Conservation (phyloP, 2,888 invertebrate genomes). For the Acronicta leporina region DNA sequence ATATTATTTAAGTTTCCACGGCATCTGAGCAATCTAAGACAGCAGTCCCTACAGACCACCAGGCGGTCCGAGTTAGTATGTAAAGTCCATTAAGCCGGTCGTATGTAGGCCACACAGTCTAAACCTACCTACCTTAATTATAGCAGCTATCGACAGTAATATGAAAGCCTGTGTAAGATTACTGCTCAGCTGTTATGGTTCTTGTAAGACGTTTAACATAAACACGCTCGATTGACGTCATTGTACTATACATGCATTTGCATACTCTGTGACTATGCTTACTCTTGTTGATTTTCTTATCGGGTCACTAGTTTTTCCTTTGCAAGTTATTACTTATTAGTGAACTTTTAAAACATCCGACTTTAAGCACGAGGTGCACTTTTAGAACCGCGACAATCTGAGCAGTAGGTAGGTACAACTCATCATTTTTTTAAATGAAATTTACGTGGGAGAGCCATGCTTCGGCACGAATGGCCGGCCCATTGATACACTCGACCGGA, state of each 20-base stretch:
- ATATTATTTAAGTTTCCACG: neutral
- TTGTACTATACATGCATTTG: neutral
- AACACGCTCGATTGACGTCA: conserved; percentile 9
- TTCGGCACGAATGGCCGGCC: too few species aligned
- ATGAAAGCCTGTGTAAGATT: conserved; percentile 24
- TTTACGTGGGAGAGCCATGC: too few species aligned
- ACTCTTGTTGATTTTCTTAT: neutral
- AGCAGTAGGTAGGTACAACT: too few species aligned
- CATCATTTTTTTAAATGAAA: too few species aligned
- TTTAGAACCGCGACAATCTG: too few species aligned
- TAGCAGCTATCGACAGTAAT: conserved; percentile 33
- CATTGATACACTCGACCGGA: too few species aligned
- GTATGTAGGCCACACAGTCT: conserved; percentile 17
- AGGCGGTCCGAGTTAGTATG: conserved; percentile 2
- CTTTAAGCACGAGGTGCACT: too few species aligned
- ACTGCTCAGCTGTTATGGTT: conserved; percentile 5
- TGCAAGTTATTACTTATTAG: too few species aligned
- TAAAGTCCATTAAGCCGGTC: conserved; percentile 6
- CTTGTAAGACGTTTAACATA: conserved; percentile 14
- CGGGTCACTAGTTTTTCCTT: neutral
- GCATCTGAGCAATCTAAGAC: too few species aligned
- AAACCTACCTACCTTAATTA: conserved; percentile 25
- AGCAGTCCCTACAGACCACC: neutral
- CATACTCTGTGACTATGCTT: too few species aligned
- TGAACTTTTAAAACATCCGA: too few species aligned